Evolutionary conservation across 2,888 invertebrate species (phyloP), one percentile per base, ranked within the genome.

Genomic region (Axea sp.): DNA sequence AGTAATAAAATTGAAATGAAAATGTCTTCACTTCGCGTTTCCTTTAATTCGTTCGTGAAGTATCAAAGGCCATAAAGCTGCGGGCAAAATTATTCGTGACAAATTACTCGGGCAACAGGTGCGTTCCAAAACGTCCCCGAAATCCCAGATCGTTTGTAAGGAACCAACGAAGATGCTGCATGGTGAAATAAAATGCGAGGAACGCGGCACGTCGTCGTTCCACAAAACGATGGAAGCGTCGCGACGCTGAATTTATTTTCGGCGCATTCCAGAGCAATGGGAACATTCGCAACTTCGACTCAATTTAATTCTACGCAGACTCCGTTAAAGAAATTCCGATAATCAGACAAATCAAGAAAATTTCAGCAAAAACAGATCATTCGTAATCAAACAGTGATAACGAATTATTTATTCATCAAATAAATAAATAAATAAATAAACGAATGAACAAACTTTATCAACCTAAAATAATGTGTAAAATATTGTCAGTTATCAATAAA

Each of bases 171-270:
- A 17, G 35, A 2, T 24, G 45, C 30, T 14, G 22, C 47, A 37
- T 45, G 47, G 3, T 12, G 51, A 59, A 64, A 41, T 24, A 51
- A 72, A 64, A 59, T 64, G 64, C 59, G 11, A 49, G 45, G 51
- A 65, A 72, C 68, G 72, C 62, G 35, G 35, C 59, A 35, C 60
- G 55, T 26, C 55, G 60, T 24, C 65, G 65, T 74, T 74, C 59
- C 74, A 65, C 53, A 75, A 72, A 75, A 67, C 67, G 57, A 57
- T 68, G 47, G 55, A 68, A 72, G 62, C 75, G 72, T 75, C 75
- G 72, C 75, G 75, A 73, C 75, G 72, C 55, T 68, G 47, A 60
- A 72, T 51, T 75, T 75, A 75, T 75, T 75, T 75, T 75, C 45
- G 75, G 75, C 60, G 19, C 75, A 75, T 75, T 75, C 75, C 75